Evolutionary conservation across 2,888 invertebrate species (phyloP), one percentile per base, ranked within the genome.

Genomic region (Hololepta plana): DNA sequence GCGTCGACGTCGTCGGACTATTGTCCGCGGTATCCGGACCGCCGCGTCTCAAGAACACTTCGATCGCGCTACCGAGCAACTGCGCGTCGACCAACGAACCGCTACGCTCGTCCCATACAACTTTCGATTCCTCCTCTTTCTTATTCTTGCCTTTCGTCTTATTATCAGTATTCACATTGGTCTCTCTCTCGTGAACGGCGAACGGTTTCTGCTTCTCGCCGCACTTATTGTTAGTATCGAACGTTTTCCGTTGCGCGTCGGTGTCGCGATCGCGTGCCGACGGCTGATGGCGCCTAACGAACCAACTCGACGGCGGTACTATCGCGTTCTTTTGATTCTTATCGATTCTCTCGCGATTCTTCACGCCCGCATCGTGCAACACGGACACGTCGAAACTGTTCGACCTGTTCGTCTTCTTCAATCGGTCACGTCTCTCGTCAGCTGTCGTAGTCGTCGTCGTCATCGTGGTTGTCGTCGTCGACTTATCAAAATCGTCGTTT

Each of bases 361-460:
- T 53, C 53, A 4, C 64, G 25, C 51, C 53, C 31, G 54, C 52
- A 37, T 54, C 64, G 34, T 68, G 61, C 20, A 82, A 59, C 12
- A 79, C 64, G 11, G 81, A 80, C 1, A 80, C 70, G 49, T 84
- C 82, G 42, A 84, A 82, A 50, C 82, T 84, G 51, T 80, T 82
- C 9, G 82, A 82, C 27, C 82, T 70, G 47, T 69, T 74, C 35
- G 71, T 74, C 34, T 68, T 71, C 29, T 68, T 71, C 29, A 74
- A 55, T 26, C 65, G 61, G 32, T 58, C 59, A 12, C 64, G 53
- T 35, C 63, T 66, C 30, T 68, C 67, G 30, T 61, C 59, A 28
- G 45, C 33, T n/a, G 7, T 24, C 13, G 15, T 21, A 32, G 28
- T 24, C 35, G 34, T 34, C 40, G 37, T 15, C 34, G 12, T 23